phyloP scores from a whole-genome alignment of 2,113 vertebrate species.

The Riparia riparia region DNA sequence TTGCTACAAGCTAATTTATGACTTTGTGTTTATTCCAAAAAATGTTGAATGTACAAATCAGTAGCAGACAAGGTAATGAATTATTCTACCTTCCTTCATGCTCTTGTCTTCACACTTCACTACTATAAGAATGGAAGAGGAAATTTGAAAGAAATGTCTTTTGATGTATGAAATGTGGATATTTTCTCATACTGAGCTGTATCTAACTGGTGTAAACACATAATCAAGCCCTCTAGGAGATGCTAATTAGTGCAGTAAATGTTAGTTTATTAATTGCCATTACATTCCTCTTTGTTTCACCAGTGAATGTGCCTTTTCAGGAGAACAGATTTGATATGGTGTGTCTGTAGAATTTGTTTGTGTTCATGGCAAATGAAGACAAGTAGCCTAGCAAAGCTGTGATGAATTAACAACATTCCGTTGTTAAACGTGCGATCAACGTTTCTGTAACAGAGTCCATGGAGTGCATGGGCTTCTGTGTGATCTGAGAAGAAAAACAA shows the following conservation, averaged over 20 bases:
- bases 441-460: conserved; percentile 44
- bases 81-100: conserved; percentile 74
- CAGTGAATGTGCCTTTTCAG: conserved; percentile 67
- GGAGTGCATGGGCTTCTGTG: conserved; percentile 27
- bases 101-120: conserved; percentile 59
- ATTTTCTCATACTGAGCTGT: conserved; percentile 75
- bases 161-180: conserved; percentile 75
- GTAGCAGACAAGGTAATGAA: conserved; percentile 80
- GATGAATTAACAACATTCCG: conserved; percentile 46
- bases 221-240: conserved; percentile 74
- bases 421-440: background rate
- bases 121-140: conserved; percentile 56
- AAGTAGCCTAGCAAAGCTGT: conserved; percentile 57
- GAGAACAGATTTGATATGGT: conserved; percentile 55
- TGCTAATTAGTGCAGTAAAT: conserved; percentile 76
- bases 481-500: conserved; percentile 44
- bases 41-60: conserved; percentile 76
- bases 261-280: conserved; percentile 76
- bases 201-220: conserved; percentile 74
- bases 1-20: conserved; percentile 82
- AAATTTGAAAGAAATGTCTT: conserved; percentile 73
- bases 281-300: conserved; percentile 70
- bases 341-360: conserved; percentile 54
- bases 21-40: conserved; percentile 76
- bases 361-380: conserved; percentile 56